phyloP scores from a whole-genome alignment of 2,888 invertebrate genomes.

The Synergus itoensis region DNA sequence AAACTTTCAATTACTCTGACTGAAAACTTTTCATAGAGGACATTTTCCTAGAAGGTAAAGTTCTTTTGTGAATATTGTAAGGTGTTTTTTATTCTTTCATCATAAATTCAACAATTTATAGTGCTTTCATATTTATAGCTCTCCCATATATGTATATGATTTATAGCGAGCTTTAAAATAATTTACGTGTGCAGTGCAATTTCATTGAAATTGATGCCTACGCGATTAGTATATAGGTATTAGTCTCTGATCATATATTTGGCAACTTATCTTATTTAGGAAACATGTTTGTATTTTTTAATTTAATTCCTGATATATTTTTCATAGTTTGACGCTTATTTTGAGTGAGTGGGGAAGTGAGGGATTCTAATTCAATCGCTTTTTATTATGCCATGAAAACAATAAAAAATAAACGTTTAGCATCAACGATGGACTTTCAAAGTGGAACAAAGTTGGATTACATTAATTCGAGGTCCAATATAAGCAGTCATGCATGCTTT shows the following conservation, averaged over 20 bases:
- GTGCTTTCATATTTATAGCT: background rate
- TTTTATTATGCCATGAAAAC: background rate
- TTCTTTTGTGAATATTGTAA: background rate
- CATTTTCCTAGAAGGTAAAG: background rate
- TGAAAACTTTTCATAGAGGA: background rate
- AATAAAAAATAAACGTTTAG: background rate
- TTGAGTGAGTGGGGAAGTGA: background rate
- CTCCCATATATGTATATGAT: too few species aligned
- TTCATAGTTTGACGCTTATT: background rate
- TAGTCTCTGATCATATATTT: too few species aligned
- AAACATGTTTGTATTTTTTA: too few species aligned
- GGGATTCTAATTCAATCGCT: background rate
- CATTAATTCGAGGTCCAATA: conserved; percentile 31
- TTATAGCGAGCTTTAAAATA: too few species aligned
- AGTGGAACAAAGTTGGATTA: conserved; percentile 30
- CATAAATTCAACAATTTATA: conserved; percentile 2
- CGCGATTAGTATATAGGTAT: too few species aligned
- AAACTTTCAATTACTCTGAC: conserved; percentile 7
- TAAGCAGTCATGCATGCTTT: conserved; percentile 15
- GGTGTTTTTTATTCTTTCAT: background rate
- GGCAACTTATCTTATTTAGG: too few species aligned
- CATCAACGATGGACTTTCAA: background rate
- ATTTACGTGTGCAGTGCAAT: too few species aligned
- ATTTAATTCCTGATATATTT: too few species aligned
- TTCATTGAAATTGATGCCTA: too few species aligned